Percentiles rank a stretch among this genome's conserved stretches.
Conservation (phyloP, 1,140 invertebrate species). For the Dolichoris vasculosae region DNA sequence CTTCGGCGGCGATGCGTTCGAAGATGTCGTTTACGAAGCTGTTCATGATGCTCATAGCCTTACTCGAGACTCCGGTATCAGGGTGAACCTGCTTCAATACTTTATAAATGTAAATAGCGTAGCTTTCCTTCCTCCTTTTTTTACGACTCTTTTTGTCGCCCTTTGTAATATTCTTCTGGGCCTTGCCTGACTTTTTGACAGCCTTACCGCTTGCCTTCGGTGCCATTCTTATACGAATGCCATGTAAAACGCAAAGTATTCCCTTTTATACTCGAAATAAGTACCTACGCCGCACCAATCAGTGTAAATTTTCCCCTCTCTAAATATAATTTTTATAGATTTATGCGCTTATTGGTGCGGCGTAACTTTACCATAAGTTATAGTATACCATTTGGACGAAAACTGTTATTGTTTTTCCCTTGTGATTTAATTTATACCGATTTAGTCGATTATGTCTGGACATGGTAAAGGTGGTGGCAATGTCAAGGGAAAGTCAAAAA, state of each 20-base stretch:
- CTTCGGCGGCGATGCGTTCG: too few species aligned
- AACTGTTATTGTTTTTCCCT: too few species aligned
- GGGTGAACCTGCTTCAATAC: not conserved
- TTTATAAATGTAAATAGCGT: conserved; percentile 76
- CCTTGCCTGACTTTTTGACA: conserved; percentile 68
- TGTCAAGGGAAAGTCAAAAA: conserved; percentile 72
- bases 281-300: not conserved
- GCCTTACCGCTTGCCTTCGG: conserved; percentile 73
- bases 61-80: too few species aligned
- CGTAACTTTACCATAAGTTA: not conserved
- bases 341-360: not conserved
- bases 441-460: too few species aligned
- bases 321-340: too few species aligned
- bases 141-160: conserved; percentile 76
- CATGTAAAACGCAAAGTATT: not conserved
- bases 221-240: conserved; percentile 64
- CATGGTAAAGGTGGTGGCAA: conserved; percentile 34
- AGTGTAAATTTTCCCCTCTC: too few species aligned
- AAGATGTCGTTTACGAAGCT: too few species aligned
- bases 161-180: conserved; percentile 74
- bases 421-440: too few species aligned
- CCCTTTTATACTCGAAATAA: not conserved
- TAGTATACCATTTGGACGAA: too few species aligned
- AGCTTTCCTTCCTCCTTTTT: conserved; percentile 80
- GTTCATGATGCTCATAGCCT: too few species aligned